A percentile compares a stretch with the other conserved stretches of the same genome.
phyloP scores from a whole-genome alignment of 2,113 vertebrate genomes.

The Prunella fulvescens region DNA sequence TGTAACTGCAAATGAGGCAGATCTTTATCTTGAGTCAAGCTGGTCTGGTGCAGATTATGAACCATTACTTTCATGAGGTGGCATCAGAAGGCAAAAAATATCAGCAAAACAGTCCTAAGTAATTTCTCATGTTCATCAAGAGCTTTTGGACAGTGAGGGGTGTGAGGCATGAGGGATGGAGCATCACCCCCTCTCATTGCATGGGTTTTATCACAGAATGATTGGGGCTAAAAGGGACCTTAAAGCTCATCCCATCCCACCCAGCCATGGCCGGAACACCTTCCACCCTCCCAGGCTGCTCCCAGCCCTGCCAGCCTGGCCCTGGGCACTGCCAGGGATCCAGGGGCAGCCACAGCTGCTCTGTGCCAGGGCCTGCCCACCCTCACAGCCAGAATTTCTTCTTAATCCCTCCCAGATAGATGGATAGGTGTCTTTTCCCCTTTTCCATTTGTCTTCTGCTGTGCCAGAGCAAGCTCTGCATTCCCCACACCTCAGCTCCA shows the following conservation, averaged over 20 bases:
- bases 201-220: background rate
- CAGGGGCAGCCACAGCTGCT: background rate
- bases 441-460: background rate
- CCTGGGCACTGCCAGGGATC: background rate
- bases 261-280: background rate
- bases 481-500: background rate
- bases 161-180: background rate
- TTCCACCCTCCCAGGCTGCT: rapidly evolving
- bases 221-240: background rate
- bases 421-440: too few species aligned
- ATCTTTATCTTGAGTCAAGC: background rate
- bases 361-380: background rate
- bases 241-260: background rate
- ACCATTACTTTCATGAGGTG: background rate
- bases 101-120: background rate
- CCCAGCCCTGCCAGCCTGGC: rapidly evolving
- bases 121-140: rapidly evolving
- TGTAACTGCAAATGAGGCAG: background rate
- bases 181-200: background rate
- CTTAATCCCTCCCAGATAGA: background rate
- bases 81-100: background rate
- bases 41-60: background rate
- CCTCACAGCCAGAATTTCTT: background rate
- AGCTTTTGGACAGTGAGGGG: background rate
- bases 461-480: background rate